phyloP scores from a whole-genome alignment of 2,888 invertebrate species.

The Drosophila tripunctata region DNA sequence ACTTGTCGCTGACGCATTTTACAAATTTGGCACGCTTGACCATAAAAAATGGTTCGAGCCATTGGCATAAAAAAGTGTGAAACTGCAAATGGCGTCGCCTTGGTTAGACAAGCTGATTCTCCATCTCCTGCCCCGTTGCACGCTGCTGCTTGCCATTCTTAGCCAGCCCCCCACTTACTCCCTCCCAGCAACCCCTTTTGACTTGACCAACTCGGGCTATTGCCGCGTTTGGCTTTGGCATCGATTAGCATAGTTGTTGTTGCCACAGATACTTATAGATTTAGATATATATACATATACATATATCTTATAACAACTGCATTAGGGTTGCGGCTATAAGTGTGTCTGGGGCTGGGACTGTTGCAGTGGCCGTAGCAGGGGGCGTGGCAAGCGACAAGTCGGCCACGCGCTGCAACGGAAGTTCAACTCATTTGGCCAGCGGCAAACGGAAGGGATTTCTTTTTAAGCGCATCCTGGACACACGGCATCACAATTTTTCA shows the following conservation, averaged over 20 bases:
- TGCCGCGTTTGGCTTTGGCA: slow-evolving; percentile 66
- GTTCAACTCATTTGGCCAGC: slow-evolving; percentile 76
- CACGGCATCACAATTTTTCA: slow-evolving; percentile 47
- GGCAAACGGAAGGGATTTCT: slow-evolving; percentile 74
- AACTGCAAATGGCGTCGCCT: slow-evolving; percentile 79
- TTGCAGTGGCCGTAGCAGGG: not conserved
- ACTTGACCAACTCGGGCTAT: slow-evolving; percentile 54
- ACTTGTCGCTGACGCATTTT: slow-evolving; percentile 77
- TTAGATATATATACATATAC: slow-evolving; percentile 5
- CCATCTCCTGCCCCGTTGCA: slow-evolving; percentile 8
- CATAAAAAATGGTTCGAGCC: slow-evolving; percentile 73
- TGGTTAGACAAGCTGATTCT: slow-evolving; percentile 58
- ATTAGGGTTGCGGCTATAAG: slow-evolving; percentile 49
- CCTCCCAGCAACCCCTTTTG: not conserved
- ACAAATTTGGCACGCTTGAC: slow-evolving; percentile 78
- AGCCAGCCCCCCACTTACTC: not conserved
- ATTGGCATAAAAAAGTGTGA: slow-evolving; percentile 71
- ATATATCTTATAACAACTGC: slow-evolving; percentile 59
- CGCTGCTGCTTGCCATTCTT: no score
- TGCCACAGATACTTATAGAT: slow-evolving; percentile 29
- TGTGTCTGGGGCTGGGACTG: not conserved
- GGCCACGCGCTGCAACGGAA: slow-evolving; percentile 75
- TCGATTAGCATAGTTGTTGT: slow-evolving; percentile 75
- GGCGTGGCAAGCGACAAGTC: slow-evolving; percentile 59
- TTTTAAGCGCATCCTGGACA: slow-evolving; percentile 78